These are phyloP conservation scores for Spilogale gracilis DNA, from an alignment of 2,113 vertebrate genomes.

Conservation along the genomic window DNA sequence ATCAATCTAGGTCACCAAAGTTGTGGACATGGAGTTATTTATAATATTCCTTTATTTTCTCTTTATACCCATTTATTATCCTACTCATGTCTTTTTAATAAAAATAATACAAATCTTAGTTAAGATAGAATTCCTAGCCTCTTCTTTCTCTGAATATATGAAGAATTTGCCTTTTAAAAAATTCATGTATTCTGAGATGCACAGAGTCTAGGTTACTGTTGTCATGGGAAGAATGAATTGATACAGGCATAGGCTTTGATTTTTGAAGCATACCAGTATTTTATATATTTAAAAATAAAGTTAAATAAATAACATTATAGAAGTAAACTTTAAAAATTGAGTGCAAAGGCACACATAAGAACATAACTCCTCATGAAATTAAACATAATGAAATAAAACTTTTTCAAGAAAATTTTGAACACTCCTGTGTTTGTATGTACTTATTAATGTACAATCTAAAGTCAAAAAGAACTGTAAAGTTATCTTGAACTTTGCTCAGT, in stretches of 20 bases:
- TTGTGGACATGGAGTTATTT: not conserved
- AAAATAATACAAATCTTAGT: not conserved
- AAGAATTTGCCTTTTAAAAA: not conserved
- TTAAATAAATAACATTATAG: not conserved
- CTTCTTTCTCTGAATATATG: not conserved
- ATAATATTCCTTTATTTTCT: not conserved
- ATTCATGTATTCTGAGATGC: not conserved
- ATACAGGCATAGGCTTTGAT: not conserved
- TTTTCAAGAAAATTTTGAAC: not conserved
- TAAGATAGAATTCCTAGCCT: not conserved
- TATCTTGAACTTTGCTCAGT: not conserved
- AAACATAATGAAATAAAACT: not conserved
- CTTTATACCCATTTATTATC: not conserved
- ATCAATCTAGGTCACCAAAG: not conserved
- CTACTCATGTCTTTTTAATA: not conserved
- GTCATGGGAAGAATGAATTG: not conserved
- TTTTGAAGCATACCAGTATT: not conserved
- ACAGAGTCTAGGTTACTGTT: not conserved
- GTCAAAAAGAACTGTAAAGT: not conserved
- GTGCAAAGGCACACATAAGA: not conserved
- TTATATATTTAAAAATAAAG: not conserved
- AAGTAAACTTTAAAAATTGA: not conserved
- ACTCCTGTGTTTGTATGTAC: not conserved
- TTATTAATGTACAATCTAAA: not conserved
- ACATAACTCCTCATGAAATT: not conserved